phyloP scores from a whole-genome alignment of 2,113 vertebrate genomes.

The Axis porcinus region DNA sequence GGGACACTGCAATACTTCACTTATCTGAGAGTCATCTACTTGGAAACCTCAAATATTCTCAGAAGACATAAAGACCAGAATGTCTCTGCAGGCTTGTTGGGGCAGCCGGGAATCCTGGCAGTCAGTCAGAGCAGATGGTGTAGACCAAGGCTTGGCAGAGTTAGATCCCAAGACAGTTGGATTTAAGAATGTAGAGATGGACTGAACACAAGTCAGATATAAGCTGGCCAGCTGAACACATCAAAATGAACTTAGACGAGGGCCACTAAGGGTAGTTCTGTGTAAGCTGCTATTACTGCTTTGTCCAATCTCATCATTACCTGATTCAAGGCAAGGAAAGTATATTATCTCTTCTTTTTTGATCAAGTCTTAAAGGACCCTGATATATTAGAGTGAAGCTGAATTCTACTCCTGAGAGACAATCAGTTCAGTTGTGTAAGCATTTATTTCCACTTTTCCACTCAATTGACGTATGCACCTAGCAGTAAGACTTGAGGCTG shows the following conservation, averaged over 20 bases:
- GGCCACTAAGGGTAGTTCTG: neutral
- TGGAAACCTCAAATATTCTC: neutral
- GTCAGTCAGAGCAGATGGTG: constrained; percentile 47
- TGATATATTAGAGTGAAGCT: neutral
- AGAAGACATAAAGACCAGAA: neutral
- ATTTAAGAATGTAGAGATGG: constrained; percentile 6
- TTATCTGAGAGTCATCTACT: neutral
- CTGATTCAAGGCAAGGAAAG: neutral
- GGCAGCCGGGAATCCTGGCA: constrained; percentile 10
- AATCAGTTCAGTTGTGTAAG: neutral
- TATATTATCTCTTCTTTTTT: neutral
- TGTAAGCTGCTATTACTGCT: neutral
- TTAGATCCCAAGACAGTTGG: constrained; percentile 15
- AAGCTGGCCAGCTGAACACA: neutral
- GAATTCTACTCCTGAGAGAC: neutral
- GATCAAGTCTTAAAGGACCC: neutral
- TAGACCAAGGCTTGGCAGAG: constrained; percentile 42
- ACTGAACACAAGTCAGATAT: neutral
- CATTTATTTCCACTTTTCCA: neutral
- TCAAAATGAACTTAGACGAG: neutral
- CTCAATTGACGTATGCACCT: neutral
- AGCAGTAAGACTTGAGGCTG: neutral
- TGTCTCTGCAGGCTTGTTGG: neutral
- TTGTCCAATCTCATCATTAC: neutral
- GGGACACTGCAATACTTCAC: neutral